Conservation (phyloP, 2,113 vertebrate species). For the Amphiprion percula region DNA sequence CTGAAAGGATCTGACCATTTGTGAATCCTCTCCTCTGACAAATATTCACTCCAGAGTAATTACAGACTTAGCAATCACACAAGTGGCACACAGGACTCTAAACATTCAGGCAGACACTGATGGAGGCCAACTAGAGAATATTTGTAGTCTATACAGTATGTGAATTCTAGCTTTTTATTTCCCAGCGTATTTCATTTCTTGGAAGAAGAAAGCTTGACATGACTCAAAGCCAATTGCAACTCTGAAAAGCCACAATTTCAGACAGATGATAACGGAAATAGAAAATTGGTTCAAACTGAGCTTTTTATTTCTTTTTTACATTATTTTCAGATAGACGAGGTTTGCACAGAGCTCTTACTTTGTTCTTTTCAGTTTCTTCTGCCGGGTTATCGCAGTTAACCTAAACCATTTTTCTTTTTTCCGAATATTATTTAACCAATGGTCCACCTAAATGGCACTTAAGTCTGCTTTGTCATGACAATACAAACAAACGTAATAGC, state of each 20-base stretch:
- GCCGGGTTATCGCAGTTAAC: neutral
- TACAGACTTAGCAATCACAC: constrained; percentile 27
- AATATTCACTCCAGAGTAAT: constrained; percentile 40
- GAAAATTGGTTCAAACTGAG: constrained; percentile 36
- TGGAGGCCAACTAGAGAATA: neutral
- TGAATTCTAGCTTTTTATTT: constrained; percentile 9
- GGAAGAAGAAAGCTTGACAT: constrained; percentile 8
- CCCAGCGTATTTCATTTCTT: neutral
- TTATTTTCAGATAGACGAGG: neutral
- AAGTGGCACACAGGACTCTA: constrained; percentile 9
- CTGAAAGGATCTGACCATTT: constrained; percentile 13
- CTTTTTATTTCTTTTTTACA: constrained; percentile 23
- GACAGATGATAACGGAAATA: constrained; percentile 29
- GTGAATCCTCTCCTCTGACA: constrained; percentile 28
- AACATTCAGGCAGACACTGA: neutral
- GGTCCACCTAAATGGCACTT: constrained; percentile 40
- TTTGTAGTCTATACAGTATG: neutral
- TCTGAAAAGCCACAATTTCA: constrained; percentile 38
- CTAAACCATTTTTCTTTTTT: neutral
- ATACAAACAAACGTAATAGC: constrained; percentile 43
- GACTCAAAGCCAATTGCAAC: constrained; percentile 8
- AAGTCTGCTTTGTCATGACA: constrained; percentile 17
- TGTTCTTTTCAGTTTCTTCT: neutral
- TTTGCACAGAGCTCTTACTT: neutral
- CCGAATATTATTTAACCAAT: constrained; percentile 21